A percentile compares a stretch with the other conserved stretches of the same genome.
Evolutionary conservation across 2,888 invertebrate genomes (phyloP).

Genomic region (Panopea generosa): DNA sequence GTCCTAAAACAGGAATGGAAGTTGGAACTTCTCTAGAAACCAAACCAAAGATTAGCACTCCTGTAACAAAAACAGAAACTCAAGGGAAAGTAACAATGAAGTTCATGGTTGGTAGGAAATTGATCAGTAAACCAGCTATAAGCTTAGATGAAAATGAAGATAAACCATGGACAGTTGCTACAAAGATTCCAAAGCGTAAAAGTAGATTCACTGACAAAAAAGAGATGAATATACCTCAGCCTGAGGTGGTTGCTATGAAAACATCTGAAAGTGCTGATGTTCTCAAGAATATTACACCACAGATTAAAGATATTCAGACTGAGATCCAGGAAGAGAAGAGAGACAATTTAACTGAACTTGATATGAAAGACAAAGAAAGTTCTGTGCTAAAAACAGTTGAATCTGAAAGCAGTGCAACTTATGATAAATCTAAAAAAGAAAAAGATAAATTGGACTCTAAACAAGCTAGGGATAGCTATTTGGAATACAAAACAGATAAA

Average conservation of each 20-base stretch:
- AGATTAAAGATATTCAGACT: background rate
- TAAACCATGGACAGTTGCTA: slow-evolving; percentile 1
- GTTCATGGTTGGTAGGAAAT: slow-evolving; percentile 47
- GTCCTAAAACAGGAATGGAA: slow-evolving; percentile 25
- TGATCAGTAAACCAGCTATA: slow-evolving; percentile 52
- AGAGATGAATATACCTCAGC: too few species aligned
- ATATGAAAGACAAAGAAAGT: slow-evolving; percentile 10
- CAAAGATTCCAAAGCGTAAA: slow-evolving; percentile 13
- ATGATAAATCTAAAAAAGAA: slow-evolving; percentile 5
- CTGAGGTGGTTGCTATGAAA: too few species aligned
- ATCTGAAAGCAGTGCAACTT: background rate
- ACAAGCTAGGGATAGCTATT: too few species aligned
- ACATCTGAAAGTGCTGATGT: background rate
- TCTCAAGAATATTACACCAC: background rate
- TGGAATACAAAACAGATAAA: too few species aligned
- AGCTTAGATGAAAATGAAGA: slow-evolving; percentile 49
- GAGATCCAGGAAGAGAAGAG: background rate
- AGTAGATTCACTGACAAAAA: slow-evolving; percentile 35
- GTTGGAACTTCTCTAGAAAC: too few species aligned
- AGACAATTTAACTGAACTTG: slow-evolving; percentile 19
- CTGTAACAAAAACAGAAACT: background rate
- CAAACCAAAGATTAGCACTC: background rate
- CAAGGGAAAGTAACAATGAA: slow-evolving; percentile 48
- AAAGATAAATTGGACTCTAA: background rate
- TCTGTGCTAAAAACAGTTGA: background rate